Evolutionary conservation across 2,888 invertebrate genomes (phyloP).

Genomic region (Caenorhabditis sp.): DNA sequence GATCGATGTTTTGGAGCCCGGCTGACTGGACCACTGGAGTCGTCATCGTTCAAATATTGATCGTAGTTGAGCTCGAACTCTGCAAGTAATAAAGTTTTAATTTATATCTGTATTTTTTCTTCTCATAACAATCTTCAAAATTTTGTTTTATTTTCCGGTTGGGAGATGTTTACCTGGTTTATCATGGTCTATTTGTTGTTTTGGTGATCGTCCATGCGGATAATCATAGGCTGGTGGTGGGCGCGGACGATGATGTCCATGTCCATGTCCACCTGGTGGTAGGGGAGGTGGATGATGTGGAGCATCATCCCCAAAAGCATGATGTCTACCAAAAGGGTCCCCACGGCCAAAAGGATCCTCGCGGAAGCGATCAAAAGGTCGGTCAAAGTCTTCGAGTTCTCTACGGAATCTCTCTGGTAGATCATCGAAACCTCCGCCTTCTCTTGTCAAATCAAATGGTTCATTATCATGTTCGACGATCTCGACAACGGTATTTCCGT

Average conservation of each 20-base stretch:
- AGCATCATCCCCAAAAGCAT: no score
- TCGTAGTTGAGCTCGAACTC: conserved; percentile 36
- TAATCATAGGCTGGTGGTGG: background rate
- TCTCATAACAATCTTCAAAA: background rate
- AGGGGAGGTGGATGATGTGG: no score
- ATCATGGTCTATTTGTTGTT: background rate
- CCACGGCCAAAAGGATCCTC: no score
- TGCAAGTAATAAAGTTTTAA: no score
- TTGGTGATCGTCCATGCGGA: background rate
- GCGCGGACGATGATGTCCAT: background rate
- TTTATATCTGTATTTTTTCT: no score
- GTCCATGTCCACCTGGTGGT: background rate
- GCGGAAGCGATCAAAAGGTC: background rate
- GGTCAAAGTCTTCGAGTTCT: background rate
- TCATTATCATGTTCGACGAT: background rate
- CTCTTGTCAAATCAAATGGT: background rate
- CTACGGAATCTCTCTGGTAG: background rate
- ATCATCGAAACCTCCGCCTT: background rate
- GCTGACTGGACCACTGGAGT: conserved; percentile 9
- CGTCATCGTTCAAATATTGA: conserved; percentile 19
- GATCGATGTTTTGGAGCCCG: conserved; percentile 19
- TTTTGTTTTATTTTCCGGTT: background rate
- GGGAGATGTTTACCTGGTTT: background rate
- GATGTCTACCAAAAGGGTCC: no score
- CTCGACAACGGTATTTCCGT: conserved; percentile 11